Evolutionary conservation across 2,797 vertebrate genomes (phyloP).

Genomic region (Falco naumanni): DNA sequence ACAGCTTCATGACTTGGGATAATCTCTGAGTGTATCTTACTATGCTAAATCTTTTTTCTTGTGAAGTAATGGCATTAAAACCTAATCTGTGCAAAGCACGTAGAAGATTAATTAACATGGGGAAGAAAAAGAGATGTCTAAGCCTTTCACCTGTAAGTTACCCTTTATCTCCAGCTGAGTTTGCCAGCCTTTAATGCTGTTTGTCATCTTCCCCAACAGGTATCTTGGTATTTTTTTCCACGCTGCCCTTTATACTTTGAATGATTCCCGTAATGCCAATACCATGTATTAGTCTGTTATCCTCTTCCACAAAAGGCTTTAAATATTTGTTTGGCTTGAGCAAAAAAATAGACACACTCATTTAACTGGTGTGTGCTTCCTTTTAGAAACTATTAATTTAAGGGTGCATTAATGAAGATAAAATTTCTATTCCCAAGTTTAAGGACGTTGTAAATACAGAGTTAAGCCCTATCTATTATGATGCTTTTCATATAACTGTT

Average conservation of each 20-base stretch:
- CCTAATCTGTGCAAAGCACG: not conserved
- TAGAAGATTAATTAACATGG: conserved; percentile 49
- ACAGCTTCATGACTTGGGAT: not conserved
- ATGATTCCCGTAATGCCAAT: not conserved
- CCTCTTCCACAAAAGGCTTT: not conserved
- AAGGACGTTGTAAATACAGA: not conserved
- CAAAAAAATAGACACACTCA: not conserved
- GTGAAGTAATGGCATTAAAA: conserved; percentile 7
- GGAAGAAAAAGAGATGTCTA: conserved; percentile 30
- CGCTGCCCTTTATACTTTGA: not conserved
- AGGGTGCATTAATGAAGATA: not conserved
- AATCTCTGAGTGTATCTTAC: not conserved
- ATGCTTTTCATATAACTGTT: not conserved
- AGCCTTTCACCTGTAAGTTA: conserved; percentile 54
- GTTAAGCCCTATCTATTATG: not conserved
- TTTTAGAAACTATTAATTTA: not conserved
- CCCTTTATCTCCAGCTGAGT: conserved; percentile 59
- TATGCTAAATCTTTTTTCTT: not conserved
- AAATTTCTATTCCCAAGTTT: not conserved
- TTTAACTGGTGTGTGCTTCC: not conserved
- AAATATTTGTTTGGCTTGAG: not conserved
- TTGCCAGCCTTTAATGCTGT: conserved; percentile 34
- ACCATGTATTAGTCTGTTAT: not conserved
- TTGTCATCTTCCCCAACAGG: conserved; percentile 26
- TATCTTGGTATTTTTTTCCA: not conserved